Conservation (phyloP, 2,113 vertebrate genomes). For the Strix aluco region DNA sequence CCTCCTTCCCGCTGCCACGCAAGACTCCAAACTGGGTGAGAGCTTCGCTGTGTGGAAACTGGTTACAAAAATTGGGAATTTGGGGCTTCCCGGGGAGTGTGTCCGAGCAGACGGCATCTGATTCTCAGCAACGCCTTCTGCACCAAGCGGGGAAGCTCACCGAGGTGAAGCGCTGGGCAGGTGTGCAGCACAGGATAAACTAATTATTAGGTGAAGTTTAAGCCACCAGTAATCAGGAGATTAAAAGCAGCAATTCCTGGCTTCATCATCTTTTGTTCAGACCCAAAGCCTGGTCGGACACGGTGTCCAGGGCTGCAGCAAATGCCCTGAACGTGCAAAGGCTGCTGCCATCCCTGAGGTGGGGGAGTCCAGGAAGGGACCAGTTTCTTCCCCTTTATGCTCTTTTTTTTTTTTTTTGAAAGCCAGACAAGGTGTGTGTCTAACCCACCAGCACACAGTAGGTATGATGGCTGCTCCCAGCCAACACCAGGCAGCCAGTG, state of each 20-base stretch:
- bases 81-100: rapidly evolving
- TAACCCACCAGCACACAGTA: neutral
- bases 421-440: neutral
- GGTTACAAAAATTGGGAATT: neutral
- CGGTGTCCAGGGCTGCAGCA: rapidly evolving
- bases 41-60: rapidly evolving
- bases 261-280: neutral
- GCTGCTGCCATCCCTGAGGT: rapidly evolving
- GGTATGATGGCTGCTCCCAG: neutral
- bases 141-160: rapidly evolving
- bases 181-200: neutral
- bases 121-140: neutral
- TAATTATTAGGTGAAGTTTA: neutral
- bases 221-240: neutral
- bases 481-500: neutral
- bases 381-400: neutral
- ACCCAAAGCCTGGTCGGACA: neutral
- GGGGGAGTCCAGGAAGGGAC: neutral
- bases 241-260: neutral
- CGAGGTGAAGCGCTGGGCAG: rapidly evolving
- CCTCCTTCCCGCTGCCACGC: neutral
- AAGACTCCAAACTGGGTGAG: rapidly evolving
- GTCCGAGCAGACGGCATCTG: neutral
- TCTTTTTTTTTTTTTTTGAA: neutral
- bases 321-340: rapidly evolving